These are phyloP conservation scores for Quiscalus mexicanus DNA, from an alignment of 2,113 vertebrate genomes.

Conservation along the genomic window DNA sequence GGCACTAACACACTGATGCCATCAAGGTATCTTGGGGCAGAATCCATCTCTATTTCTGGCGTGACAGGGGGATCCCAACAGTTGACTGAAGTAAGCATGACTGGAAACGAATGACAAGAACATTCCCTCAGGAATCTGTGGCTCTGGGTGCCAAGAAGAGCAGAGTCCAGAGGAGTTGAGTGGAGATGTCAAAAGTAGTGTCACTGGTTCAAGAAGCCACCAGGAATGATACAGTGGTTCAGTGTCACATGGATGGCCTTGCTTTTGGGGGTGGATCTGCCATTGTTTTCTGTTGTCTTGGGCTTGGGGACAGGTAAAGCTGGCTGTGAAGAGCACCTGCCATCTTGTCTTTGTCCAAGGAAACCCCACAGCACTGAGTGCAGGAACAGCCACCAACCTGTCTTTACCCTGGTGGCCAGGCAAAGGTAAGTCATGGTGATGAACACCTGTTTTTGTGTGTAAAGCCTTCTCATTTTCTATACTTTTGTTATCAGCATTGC, in stretches of 20 bases:
- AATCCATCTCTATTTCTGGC: neutral
- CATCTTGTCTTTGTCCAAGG: neutral
- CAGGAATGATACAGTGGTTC: neutral
- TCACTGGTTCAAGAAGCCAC: neutral
- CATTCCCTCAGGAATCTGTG: neutral
- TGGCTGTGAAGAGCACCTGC: neutral
- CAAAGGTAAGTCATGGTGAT: neutral
- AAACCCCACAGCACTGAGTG: neutral
- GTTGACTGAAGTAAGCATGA: neutral
- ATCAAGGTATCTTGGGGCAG: neutral
- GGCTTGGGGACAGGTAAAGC: neutral
- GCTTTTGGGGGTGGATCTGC: rapidly evolving
- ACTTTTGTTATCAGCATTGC: neutral
- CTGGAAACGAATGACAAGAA: neutral
- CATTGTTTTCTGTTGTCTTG: too few relatives aligned
- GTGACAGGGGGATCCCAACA: neutral
- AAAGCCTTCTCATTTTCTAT: neutral
- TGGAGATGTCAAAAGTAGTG: neutral
- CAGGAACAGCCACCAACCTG: rapidly evolving
- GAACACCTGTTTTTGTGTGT: neutral
- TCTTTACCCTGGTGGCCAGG: neutral
- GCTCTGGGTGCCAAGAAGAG: neutral
- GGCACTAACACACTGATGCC: neutral
- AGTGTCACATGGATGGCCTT: neutral
- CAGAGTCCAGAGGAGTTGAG: neutral